Evolutionary conservation across 2,888 invertebrate species (phyloP).

Genomic region (Tenthredo mesomela): DNA sequence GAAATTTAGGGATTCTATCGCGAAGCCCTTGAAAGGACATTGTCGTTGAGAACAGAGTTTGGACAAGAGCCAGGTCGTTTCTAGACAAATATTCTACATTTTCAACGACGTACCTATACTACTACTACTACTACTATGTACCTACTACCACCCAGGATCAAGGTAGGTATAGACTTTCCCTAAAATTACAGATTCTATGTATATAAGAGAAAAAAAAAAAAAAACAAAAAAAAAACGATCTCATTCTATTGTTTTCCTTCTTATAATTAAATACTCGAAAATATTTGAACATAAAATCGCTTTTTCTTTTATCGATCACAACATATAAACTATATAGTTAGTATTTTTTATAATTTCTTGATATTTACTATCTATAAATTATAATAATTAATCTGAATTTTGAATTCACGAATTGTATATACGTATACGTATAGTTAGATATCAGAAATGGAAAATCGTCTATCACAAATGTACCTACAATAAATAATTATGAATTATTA

Average conservation of each 20-base stretch:
- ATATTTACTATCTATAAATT: too few species aligned
- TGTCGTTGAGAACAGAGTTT: slow-evolving; percentile 37
- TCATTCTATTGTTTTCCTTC: not conserved
- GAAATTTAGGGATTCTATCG: slow-evolving; percentile 41
- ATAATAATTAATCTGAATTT: too few species aligned
- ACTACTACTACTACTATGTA: not conserved
- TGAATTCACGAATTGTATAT: too few species aligned
- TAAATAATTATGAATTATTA: too few species aligned
- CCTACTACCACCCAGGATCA: not conserved
- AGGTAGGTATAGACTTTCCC: not conserved
- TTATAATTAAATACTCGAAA: not conserved
- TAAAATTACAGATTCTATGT: not conserved
- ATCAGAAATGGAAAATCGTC: too few species aligned
- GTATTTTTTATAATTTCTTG: too few species aligned
- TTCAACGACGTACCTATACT: not conserved
- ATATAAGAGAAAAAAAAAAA: too few species aligned
- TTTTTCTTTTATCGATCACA: too few species aligned
- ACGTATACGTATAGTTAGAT: too few species aligned
- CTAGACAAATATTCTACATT: slow-evolving; percentile 48
- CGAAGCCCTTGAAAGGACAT: slow-evolving; percentile 33
- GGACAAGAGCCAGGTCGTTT: slow-evolving; percentile 45
- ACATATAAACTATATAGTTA: too few species aligned
- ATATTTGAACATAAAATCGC: not conserved
- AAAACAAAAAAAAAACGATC: not conserved
- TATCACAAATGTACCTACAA: too few species aligned